Percentiles rank a stretch among this genome's conserved stretches.
phyloP scores from a whole-genome alignment of 2,888 invertebrate species.

The Eudasyphora cyanicolor region DNA sequence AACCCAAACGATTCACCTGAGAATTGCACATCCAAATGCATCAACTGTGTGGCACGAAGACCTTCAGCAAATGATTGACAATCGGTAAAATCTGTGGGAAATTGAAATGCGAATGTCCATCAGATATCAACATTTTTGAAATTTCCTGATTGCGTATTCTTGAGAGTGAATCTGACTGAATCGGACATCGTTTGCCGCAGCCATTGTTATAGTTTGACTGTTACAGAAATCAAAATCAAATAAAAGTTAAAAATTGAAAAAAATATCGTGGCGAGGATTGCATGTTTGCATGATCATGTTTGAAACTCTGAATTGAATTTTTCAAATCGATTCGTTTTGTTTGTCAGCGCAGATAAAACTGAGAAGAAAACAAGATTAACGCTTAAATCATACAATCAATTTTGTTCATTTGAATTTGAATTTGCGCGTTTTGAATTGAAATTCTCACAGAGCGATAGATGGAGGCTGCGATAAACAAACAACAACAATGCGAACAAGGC shows the following conservation, averaged over 20 bases:
- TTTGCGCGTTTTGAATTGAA: conserved; percentile 4
- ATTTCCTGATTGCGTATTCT: conserved; percentile 21
- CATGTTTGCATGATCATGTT: conserved; percentile 32
- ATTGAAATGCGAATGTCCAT: conserved; percentile 8
- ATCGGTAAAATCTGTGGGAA: conserved; percentile 10
- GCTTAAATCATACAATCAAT: conserved; percentile 41
- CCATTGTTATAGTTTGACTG: conserved; percentile 1
- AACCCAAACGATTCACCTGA: not conserved
- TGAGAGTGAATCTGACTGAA: not conserved
- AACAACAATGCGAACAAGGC: not conserved
- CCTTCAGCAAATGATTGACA: not conserved
- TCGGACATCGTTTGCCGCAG: not conserved
- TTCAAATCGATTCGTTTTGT: conserved; percentile 54
- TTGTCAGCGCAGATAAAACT: conserved; percentile 42
- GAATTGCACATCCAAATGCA: not conserved
- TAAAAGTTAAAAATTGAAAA: not conserved
- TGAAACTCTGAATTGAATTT: conserved; percentile 46
- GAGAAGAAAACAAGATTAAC: conserved; percentile 44
- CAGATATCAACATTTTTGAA: not conserved
- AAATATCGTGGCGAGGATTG: not conserved
- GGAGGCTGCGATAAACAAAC: too few species aligned
- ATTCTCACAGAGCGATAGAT: conserved; percentile 31
- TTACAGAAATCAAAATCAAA: not conserved
- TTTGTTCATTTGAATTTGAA: conserved; percentile 5
- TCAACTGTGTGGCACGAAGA: not conserved